A percentile compares a stretch with the other conserved stretches of the same genome.
Conservation (phyloP, 2,888 invertebrate species). For the Diaperis boleti region DNA sequence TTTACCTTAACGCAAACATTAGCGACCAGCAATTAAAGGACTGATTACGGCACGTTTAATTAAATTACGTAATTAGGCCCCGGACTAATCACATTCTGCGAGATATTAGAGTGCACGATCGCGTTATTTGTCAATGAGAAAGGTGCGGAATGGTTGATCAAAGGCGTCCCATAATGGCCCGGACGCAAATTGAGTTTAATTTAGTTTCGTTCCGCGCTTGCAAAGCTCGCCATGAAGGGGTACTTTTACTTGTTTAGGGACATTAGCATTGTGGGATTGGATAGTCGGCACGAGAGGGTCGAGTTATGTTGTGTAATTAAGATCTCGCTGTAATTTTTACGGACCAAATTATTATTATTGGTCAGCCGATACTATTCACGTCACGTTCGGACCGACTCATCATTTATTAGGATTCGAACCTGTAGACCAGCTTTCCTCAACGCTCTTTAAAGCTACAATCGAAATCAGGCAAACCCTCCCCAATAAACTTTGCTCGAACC, state of each 20-base stretch:
- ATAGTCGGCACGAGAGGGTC: not conserved
- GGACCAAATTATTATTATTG: too few relatives aligned
- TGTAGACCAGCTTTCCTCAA: too few relatives aligned
- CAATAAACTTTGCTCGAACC: too few relatives aligned
- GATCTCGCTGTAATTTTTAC: not conserved
- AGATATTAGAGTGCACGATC: slow-evolving; percentile 6
- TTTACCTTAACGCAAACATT: slow-evolving; percentile 11
- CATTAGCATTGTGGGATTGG: not conserved
- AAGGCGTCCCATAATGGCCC: not conserved
- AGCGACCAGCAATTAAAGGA: slow-evolving; percentile 12
- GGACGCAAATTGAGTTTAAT: not conserved
- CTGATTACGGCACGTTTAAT: slow-evolving; percentile 21
- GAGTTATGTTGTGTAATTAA: not conserved
- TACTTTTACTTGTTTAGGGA: not conserved
- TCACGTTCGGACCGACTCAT: too few relatives aligned
- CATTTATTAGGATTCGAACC: too few relatives aligned
- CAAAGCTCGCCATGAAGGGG: not conserved
- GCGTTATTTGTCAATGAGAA: slow-evolving; percentile 6
- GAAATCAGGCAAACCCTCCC: too few relatives aligned
- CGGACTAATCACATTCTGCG: slow-evolving; percentile 13
- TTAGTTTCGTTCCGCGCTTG: not conserved
- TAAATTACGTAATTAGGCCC: slow-evolving; percentile 26
- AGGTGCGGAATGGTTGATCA: slow-evolving; percentile 1
- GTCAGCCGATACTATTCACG: too few relatives aligned
- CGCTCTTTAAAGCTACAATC: too few relatives aligned